These are phyloP conservation scores for Nemotelus nigrinus DNA, from an alignment of 2,888 invertebrate genomes.

Conservation along the genomic window DNA sequence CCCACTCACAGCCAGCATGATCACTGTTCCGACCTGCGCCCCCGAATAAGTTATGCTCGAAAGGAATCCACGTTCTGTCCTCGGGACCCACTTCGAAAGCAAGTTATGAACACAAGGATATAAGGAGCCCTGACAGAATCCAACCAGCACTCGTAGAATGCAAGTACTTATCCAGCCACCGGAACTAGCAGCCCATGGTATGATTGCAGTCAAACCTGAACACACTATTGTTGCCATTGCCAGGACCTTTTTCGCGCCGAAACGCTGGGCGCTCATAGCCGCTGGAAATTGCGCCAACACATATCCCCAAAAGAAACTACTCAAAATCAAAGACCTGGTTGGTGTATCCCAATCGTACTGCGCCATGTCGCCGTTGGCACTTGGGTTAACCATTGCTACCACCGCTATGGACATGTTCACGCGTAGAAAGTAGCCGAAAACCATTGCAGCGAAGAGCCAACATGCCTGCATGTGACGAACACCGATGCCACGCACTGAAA, in stretches of 20 bases:
- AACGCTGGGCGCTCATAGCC: constrained; percentile 60
- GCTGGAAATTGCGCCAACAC: constrained; percentile 77
- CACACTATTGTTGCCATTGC: constrained; percentile 59
- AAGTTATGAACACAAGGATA: constrained; percentile 78
- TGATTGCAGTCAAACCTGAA: constrained; percentile 71
- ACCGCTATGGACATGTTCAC: constrained; percentile 78
- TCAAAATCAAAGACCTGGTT: constrained; percentile 71
- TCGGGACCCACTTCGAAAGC: constrained; percentile 79
- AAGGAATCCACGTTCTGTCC: constrained; percentile 71
- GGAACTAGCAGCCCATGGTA: constrained; percentile 74
- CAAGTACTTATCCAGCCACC: constrained; percentile 72
- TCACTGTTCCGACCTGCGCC: constrained; percentile 74
- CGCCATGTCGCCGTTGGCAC: constrained; percentile 59
- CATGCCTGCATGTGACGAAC: constrained; percentile 72
- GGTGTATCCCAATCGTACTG: constrained; percentile 64
- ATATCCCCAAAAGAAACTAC: constrained; percentile 86
- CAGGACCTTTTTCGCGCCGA: constrained; percentile 31
- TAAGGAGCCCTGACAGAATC: constrained; percentile 78
- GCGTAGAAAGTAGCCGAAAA: constrained; percentile 73
- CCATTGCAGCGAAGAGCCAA: constrained; percentile 71
- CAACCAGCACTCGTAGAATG: constrained; percentile 74
- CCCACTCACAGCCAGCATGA: constrained; percentile 73
- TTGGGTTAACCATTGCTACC: constrained; percentile 73
- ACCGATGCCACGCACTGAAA: constrained; percentile 67
- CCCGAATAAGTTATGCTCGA: constrained; percentile 70